A percentile compares a stretch with the other conserved stretches of the same genome.
Evolutionary conservation across 2,113 vertebrate species (phyloP).

Genomic region (Plotosus lineatus): DNA sequence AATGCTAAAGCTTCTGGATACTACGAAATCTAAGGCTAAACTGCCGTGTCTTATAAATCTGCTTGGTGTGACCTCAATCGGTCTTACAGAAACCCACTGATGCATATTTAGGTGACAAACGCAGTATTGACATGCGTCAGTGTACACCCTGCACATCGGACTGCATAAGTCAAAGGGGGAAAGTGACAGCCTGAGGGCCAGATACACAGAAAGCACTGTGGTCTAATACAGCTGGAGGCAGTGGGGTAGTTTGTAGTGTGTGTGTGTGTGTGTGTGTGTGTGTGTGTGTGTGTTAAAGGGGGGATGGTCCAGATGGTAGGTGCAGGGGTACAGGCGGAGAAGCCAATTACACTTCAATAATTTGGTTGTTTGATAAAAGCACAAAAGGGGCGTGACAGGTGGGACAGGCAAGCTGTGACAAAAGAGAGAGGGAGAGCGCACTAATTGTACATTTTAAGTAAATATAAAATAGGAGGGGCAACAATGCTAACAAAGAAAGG

Average conservation of each 20-base stretch:
- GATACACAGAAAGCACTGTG: conserved; percentile 14
- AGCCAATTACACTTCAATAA: conserved; percentile 41
- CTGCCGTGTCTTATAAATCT: conserved; percentile 15
- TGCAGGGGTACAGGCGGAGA: not conserved
- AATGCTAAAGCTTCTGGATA: conserved; percentile 11
- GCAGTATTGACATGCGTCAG: conserved; percentile 38
- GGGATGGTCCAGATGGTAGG: conserved; percentile 45
- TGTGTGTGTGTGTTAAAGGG: not conserved
- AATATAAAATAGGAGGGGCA: not conserved
- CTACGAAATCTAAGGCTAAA: conserved; percentile 1
- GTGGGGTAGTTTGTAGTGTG: not conserved
- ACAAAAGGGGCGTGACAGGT: conserved; percentile 45
- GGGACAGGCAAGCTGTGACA: not conserved
- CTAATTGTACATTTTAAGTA: not conserved
- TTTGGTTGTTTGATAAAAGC: conserved; percentile 41
- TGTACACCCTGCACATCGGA: conserved; percentile 36
- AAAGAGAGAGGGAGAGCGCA: not conserved
- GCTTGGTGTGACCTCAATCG: conserved; percentile 20
- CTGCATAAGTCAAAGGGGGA: conserved; percentile 21
- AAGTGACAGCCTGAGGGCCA: conserved; percentile 22
- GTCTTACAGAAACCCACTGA: conserved; percentile 30
- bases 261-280: not conserved
- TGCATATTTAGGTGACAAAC: conserved; percentile 43
- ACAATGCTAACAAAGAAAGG: not conserved
- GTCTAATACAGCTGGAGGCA: conserved; percentile 34